These are phyloP conservation scores for Papilio aristodemus DNA, from an alignment of 1,140 invertebrate genomes.

Conservation along the genomic window DNA sequence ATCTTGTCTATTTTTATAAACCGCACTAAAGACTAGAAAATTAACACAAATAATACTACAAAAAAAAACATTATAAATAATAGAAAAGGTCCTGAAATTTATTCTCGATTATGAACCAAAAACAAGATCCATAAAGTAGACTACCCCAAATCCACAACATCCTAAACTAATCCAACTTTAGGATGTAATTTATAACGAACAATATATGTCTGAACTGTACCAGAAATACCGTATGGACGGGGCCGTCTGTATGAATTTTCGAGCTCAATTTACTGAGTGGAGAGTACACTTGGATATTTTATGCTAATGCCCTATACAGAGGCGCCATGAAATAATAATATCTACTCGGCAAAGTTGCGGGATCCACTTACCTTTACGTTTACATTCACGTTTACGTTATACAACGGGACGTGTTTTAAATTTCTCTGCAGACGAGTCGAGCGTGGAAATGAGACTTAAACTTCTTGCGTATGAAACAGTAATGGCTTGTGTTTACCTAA, in stretches of 20 bases:
- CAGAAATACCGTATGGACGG: slow-evolving; percentile 30
- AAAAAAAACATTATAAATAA: too few relatives aligned
- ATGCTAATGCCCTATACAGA: slow-evolving; percentile 57
- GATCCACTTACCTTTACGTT: slow-evolving; percentile 40
- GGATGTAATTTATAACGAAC: neutral
- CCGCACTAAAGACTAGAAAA: too few relatives aligned
- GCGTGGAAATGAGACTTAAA: slow-evolving; percentile 21
- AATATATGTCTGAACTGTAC: slow-evolving; percentile 15
- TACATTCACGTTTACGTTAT: slow-evolving; percentile 35
- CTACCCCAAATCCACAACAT: too few relatives aligned
- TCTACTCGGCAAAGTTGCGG: slow-evolving; percentile 42
- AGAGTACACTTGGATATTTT: slow-evolving; percentile 53
- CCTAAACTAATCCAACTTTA: neutral
- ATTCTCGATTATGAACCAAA: too few relatives aligned
- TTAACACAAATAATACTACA: too few relatives aligned
- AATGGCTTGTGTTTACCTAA: neutral
- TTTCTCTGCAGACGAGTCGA: slow-evolving; percentile 39
- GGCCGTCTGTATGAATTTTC: slow-evolving; percentile 40
- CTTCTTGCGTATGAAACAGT: neutral
- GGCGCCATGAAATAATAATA: slow-evolving; percentile 62
- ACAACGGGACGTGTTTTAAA: slow-evolving; percentile 35
- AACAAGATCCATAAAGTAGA: too few relatives aligned
- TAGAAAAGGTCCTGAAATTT: too few relatives aligned
- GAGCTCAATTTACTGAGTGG: slow-evolving; percentile 51
- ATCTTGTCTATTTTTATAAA: too few relatives aligned